Evolutionary conservation across 2,888 invertebrate genomes (phyloP), one percentile per base, ranked within the genome.

Genomic region (Microdon myrmicae): DNA sequence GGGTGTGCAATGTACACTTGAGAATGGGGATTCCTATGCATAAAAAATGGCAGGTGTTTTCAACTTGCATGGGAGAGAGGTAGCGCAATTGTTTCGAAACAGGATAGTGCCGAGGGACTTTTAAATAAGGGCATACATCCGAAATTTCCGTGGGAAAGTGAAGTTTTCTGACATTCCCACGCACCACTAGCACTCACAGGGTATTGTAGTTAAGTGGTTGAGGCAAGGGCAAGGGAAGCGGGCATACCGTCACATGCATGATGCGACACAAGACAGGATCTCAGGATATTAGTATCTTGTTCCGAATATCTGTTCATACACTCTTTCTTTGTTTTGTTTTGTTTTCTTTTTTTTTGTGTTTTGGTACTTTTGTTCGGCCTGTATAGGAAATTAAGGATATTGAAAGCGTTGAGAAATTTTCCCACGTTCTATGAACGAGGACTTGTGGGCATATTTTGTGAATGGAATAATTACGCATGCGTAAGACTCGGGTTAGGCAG

Each of bases 11-110:
- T 41, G 29, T 17, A 14, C 16, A 34, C 10, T 13, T 59, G 19
- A 37, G 22, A 35, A 68, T 26, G 43, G 41, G 56, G 54, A 68
- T 68, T 68, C 70, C 61, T 66, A 69, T 71, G 70, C 55, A 68
- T 71, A 73, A 73, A 74, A 78, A 74, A 73, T 69, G 77, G 78
- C 78, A 79, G 79, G 78, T 79, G 79, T 77, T 75, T 56, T 9
- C n/a, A 51, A 55, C 44, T 38, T 19, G 34, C n/a, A n/a, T n/a
- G 48, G 44, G 17, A 38, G 38, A 32, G 39, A 9, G 31, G 9
- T 6, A 17, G 9, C 22, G 45, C 37, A 7, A 9, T 14, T 41
- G 38, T 8, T 44, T 17, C 3, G 5, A 13, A 44, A 26, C 28
- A 26, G 34, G 39, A 59, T 9, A 22, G 29, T 8, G 26, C 16